A percentile compares a stretch with the other conserved stretches of the same genome.
Evolutionary conservation across 2,888 invertebrate genomes (phyloP).

Genomic region (Agonopterix subpropinquella): DNA sequence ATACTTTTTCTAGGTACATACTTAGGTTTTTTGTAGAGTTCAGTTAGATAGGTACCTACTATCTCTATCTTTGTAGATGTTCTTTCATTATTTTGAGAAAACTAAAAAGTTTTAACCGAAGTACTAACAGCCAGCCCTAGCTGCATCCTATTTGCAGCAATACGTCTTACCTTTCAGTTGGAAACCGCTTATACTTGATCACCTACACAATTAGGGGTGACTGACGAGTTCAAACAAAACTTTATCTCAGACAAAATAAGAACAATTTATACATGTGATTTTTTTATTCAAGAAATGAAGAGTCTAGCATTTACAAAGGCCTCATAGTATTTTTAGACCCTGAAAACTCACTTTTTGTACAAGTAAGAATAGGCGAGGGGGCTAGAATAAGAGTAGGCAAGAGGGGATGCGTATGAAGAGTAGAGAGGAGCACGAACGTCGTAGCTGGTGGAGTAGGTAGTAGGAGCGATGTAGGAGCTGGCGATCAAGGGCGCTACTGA

Average conservation of each 20-base stretch:
- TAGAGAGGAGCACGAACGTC: neutral
- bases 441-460: neutral
- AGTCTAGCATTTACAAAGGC: too few relatives aligned
- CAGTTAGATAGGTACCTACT: too few relatives aligned
- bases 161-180: constrained; percentile 45
- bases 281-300: too few relatives aligned
- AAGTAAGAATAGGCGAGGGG: constrained; percentile 5
- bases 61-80: too few relatives aligned
- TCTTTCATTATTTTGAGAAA: too few relatives aligned
- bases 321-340: neutral
- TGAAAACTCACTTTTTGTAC: constrained; percentile 2
- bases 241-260: neutral
- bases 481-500: constrained; percentile 1
- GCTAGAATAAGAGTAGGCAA: neutral
- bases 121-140: constrained; percentile 34
- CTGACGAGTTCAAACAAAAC: constrained; percentile 30
- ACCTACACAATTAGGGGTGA: constrained; percentile 54
- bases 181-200: constrained; percentile 38
- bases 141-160: constrained; percentile 53
- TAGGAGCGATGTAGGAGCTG: neutral
- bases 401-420: neutral
- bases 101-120: too few relatives aligned
- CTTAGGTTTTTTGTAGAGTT: too few relatives aligned
- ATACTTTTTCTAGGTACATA: too few relatives aligned
- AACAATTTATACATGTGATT: too few relatives aligned